Base-by-base conservation (phyloP, 1,140 invertebrate genomes). In the Asobara japonica region DNA sequence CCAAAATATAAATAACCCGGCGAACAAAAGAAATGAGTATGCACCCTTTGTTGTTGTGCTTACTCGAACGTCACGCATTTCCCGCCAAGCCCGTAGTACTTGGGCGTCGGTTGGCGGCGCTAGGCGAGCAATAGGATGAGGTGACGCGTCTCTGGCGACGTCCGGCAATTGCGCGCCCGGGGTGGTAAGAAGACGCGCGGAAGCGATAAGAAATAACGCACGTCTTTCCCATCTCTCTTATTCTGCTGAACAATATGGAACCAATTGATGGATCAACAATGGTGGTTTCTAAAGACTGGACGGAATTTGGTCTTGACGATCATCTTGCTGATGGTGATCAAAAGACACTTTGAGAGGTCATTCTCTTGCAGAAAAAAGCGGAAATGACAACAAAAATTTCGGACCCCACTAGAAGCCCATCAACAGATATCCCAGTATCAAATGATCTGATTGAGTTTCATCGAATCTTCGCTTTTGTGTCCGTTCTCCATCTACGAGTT, bases 141-240 rank as follows among this genome's bases (percentile, higher is more conserved):
- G 20, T 48, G 60, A 71, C 41, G 10, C 33, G 69, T 60, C 60
- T 60, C 61, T 38, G 33, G n/a, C 5, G 27, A 45, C 36, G 69
- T 65, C 69, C 60, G 27, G 36, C 33, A 11, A 62, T 64, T 25
- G 5, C 18, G 29, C 16, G 25, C 29, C 25, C 33, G 18, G 7
- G 36, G 56, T n/a, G 4, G 6, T 22, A 18, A 69, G 22, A 62
- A 7, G 2, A 31, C 29, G 22, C 22, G 22, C 20, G n/a, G 11
- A 62, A n/a, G 60, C 18, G 4, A 56, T 56, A 69, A 51, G 7
- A 33, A 18, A 31, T 25, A 31, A 56, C 20, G 45, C 11, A 0
- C 0, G 13, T 13, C 18, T 33, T 30, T 18, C 27, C 36, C 5
- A 3, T 33, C 5, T 48, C 5, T 1, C 25, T 27, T 33, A 27